These are phyloP conservation scores for Muscicapa adusta DNA, from an alignment of 2,113 vertebrate genomes.

Conservation along the genomic window DNA sequence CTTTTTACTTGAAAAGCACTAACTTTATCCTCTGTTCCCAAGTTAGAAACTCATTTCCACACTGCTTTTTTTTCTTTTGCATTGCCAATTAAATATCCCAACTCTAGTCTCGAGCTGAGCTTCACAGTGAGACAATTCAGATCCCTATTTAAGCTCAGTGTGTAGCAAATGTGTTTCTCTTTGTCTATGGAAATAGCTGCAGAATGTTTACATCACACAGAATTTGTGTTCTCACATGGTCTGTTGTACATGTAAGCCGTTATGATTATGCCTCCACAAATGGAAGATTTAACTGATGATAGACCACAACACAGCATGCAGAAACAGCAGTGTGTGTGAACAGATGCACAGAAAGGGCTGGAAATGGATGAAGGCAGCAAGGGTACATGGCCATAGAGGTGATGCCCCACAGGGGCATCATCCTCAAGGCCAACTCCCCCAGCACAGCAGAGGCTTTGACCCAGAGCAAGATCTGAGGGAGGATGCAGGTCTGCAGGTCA, in stretches of 20 bases:
- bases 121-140: not conserved
- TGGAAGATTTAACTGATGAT: not conserved
- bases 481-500: not conserved
- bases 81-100: not conserved
- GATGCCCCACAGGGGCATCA: not conserved
- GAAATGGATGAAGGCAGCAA: not conserved
- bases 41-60: not conserved
- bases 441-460: rapidly evolving
- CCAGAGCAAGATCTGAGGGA: not conserved
- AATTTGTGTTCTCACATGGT: not conserved
- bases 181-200: not conserved
- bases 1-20: not conserved
- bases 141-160: not conserved
- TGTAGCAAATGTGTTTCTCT: not conserved
- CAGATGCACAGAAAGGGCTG: not conserved
- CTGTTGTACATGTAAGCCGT: not conserved
- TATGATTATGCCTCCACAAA: not conserved
- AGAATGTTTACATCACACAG: not conserved
- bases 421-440: not conserved
- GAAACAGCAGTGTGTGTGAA: not conserved
- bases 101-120: not conserved
- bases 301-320: not conserved
- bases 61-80: not conserved
- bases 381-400: rapidly evolving
- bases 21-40: not conserved